Conservation (phyloP, 2,797 vertebrate genomes). For the Hypotaenidia philippensis region DNA sequence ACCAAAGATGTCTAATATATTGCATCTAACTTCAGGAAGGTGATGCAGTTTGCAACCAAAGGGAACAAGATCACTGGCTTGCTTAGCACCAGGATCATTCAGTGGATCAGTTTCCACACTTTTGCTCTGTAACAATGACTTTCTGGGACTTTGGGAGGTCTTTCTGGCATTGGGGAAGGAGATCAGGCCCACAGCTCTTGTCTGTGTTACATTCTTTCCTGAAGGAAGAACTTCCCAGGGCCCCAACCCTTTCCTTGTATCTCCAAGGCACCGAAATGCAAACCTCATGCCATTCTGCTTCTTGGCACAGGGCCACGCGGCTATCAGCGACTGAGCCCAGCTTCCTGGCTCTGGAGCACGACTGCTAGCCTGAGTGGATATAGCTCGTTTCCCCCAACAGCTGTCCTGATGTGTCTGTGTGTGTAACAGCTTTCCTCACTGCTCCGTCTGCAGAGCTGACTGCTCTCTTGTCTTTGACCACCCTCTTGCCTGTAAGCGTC, state of each 20-base stretch:
- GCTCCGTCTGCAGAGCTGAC: accelerated
- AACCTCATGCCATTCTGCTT: not conserved
- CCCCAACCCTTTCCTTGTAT: not conserved
- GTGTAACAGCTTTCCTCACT: not conserved
- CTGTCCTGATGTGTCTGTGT: constrained; percentile 3
- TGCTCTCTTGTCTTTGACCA: not conserved
- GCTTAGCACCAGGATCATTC: not conserved
- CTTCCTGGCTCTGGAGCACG: not conserved
- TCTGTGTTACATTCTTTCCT: not conserved
- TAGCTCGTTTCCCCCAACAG: not conserved
- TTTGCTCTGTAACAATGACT: not conserved
- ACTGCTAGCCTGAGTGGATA: not conserved
- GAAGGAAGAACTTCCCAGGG: not conserved
- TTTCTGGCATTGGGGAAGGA: not conserved
- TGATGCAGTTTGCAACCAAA: not conserved
- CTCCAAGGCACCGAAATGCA: not conserved
- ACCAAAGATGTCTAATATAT: not conserved
- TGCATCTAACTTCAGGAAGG: not conserved
- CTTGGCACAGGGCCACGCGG: constrained; percentile 9
- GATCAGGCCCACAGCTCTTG: not conserved
- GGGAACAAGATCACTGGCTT: not conserved
- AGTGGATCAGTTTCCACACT: not conserved
- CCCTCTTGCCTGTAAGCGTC: accelerated
- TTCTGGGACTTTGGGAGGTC: not conserved
- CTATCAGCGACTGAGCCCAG: not conserved